Evolutionary conservation across 2,888 invertebrate genomes (phyloP), one percentile per base, ranked within the genome.

Genomic region (Sphaeridia pumilis): DNA sequence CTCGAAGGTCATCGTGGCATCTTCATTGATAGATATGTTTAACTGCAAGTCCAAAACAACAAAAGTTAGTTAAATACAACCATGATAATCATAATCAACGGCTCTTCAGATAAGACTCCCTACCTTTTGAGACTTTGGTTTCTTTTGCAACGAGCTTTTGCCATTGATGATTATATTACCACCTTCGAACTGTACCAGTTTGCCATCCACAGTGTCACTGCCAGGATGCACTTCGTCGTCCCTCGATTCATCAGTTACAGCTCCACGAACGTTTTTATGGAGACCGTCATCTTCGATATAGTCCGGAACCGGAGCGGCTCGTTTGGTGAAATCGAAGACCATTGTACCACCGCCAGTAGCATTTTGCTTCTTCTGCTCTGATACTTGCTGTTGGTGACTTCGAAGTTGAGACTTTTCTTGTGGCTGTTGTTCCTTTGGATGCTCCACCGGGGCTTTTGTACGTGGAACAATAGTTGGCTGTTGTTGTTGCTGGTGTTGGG

Each of bases 151-250:
- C 74, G 83, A 87, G 70, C 87, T 87, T 72, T 81, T 81, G 56
- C 89, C 89, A 74, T 87, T 87, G 74, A 89, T 89, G 72, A 89
- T 81, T 70, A 89, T 78, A 73, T 88, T 87, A 73, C 84, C 87
- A 74, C 88, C 88, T 71, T 82, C 78, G 74, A 89, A 88, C 66
- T 79, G 78, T 67, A 88, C 83, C 73, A 53, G 28, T 54, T 55
- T 57, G 10, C 54, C 36, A 41, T 58, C 59, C 1, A 58, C 55
- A 28, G 53, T 45, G 52, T 64, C 65, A 3, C 46, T 45, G 20
- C 54, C 55, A 36, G 53, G 57, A n/a, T 22, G 36, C 12, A 42
- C 45, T 21, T 61, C 61, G 26, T 58, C 58, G 46, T 61, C 62
- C 44, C 64, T 56, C 1, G 64, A 58, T 47, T 64, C 64, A 44